Conservation (phyloP, 1,140 invertebrate species). For the Pseudachorutes palmiensis region DNA sequence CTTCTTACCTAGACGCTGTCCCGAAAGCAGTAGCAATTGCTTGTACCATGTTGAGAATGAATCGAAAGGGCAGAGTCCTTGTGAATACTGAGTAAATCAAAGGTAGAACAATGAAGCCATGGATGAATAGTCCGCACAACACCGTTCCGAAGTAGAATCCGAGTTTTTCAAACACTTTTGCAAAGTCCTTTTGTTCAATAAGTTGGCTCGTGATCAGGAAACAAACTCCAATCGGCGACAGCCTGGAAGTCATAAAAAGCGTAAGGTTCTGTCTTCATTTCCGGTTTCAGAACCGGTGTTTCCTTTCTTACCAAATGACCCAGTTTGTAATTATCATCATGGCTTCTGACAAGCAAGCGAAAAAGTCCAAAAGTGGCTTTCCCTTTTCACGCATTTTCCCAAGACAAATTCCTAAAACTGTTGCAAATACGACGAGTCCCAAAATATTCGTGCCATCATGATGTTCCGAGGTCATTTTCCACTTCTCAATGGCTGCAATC, state of each 20-base stretch:
- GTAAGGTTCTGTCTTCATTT: background rate
- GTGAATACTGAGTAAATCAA: constrained; percentile 43
- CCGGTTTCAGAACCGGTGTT: background rate
- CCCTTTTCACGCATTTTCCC: constrained; percentile 43
- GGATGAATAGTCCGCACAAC: constrained; percentile 44
- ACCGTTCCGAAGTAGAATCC: constrained; percentile 51
- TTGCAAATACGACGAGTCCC: constrained; percentile 45
- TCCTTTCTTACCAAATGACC: constrained; percentile 42
- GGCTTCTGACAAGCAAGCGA: constrained; percentile 43
- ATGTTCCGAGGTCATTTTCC: constrained; percentile 40
- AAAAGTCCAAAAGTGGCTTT: constrained; percentile 44
- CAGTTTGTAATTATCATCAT: constrained; percentile 46
- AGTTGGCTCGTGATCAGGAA: constrained; percentile 53
- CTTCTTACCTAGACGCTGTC: constrained; percentile 41
- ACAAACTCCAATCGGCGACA: constrained; percentile 53
- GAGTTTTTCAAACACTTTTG: constrained; percentile 43
- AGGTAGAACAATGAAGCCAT: constrained; percentile 45
- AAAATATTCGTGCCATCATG: constrained; percentile 44
- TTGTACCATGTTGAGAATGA: constrained; percentile 45
- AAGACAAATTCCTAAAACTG: constrained; percentile 44
- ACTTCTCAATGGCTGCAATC: constrained; percentile 32
- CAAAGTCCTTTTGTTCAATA: constrained; percentile 48
- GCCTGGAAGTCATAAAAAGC: constrained; percentile 40
- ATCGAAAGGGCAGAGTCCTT: constrained; percentile 45
- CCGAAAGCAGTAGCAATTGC: constrained; percentile 48